These are phyloP conservation scores for Antheraea pernyi DNA, from an alignment of 1,140 invertebrate species.

Conservation along the genomic window DNA sequence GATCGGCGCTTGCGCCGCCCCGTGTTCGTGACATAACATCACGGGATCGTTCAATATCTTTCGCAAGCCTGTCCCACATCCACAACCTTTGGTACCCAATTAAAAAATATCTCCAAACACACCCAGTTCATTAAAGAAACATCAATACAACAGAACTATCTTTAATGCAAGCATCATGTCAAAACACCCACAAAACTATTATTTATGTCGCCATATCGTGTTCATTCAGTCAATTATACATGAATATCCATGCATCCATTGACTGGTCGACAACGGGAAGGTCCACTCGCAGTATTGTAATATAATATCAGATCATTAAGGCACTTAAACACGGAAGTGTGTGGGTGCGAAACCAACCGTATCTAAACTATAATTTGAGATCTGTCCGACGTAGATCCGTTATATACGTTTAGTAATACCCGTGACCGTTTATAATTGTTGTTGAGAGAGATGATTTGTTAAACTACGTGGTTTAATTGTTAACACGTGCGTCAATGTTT, in stretches of 20 bases:
- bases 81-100: conserved; percentile 48
- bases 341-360: conserved; percentile 76
- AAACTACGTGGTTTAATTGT: conserved; percentile 65
- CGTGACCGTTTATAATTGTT: conserved; percentile 68
- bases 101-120: conserved; percentile 18
- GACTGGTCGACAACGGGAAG: conserved; percentile 50
- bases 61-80: conserved; percentile 50
- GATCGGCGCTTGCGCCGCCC: conserved; percentile 53
- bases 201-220: conserved; percentile 40
- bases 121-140: conserved; percentile 30
- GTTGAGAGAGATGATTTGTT: conserved; percentile 57
- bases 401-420: conserved; percentile 59
- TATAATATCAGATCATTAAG: conserved; percentile 76
- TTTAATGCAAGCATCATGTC: conserved; percentile 12
- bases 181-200: conserved; percentile 35
- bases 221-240: conserved; percentile 58
- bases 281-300: conserved; percentile 65
- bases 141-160: conserved; percentile 20
- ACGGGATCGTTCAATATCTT: conserved; percentile 70
- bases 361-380: conserved; percentile 75
- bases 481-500: conserved; percentile 64
- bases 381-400: conserved; percentile 60
- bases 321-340: conserved; percentile 70
- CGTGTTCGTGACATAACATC: conserved; percentile 63
- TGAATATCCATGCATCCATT: conserved; percentile 36